Base-by-base conservation (phyloP, 2,113 vertebrate genomes). In the Sebastes schlegelii region DNA sequence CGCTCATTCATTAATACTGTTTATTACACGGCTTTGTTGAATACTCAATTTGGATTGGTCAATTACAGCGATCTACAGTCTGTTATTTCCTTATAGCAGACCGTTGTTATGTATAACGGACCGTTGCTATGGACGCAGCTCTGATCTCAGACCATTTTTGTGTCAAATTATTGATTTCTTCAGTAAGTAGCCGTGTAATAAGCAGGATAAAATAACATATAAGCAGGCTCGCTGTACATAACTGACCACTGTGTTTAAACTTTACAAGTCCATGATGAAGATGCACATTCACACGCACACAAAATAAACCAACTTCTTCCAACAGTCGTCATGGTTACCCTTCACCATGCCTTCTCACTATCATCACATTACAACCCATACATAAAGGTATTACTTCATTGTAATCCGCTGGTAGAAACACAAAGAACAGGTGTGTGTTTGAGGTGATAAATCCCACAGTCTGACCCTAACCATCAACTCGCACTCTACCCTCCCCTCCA, bases 391-490 rank as follows among this genome's bases (percentile, higher is more conserved):
- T 45, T 5, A 40, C n/a, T 73, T 21, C 52, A 52, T 2, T 45
- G 42, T 64, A 9, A 9, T 19, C 8, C 43, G 6, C 55, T 21
- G 73, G 75, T 66, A 69, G 66, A 63, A 73, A 75, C 68, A 67
- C 63, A 43, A 26, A 76, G 80, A 58, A 70, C 60, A 70, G 79
- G 70, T 79, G 83, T 78, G 69, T 89, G 80, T 87, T 70, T 85
- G 69, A 87, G 67, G 72, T 87, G 80, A 91, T 83, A 45, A 74
- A 34, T 90, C 64, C 83, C 85, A 72, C 77, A 81, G 79, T 91
- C 65, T 82, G 86, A 88, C 77, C 89, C 76, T 16, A 71, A 75
- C 87, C 93, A 93, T 92, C 82, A 68, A 43, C 72, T 46, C 19
- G 12, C 78, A 58, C 61, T 40, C 13, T 6, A 65, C 71, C 74